Percentiles rank a stretch among this genome's conserved stretches.
These are phyloP conservation scores for Platycheirus albimanus DNA, from an alignment of 2,888 invertebrate species.

Conservation along the genomic window DNA sequence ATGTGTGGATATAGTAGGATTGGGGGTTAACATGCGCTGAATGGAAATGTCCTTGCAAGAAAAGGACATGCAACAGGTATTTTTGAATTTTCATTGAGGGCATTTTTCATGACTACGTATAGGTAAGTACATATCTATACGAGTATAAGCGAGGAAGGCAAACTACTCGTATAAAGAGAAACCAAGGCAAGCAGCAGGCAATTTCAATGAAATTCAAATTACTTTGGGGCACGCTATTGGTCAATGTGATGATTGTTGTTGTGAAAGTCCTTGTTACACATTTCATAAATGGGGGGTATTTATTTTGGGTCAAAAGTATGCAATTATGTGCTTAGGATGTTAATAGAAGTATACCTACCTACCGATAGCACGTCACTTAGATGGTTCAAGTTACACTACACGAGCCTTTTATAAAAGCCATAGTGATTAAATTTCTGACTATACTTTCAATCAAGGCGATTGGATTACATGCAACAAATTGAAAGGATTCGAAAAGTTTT, in stretches of 20 bases:
- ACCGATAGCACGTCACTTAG: conserved; percentile 35
- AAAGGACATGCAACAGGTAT: conserved; percentile 59
- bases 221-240: conserved; percentile 62
- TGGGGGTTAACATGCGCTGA: too few relatives aligned
- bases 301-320: conserved; percentile 60
- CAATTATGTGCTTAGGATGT: conserved; percentile 64
- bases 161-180: too few relatives aligned
- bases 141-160: conserved; percentile 25
- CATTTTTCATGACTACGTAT: conserved; percentile 59
- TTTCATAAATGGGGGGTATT: conserved; percentile 59
- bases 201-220: conserved; percentile 61
- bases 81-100: conserved; percentile 57
- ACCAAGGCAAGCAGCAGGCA: conserved; percentile 31
- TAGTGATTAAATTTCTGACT: conserved; percentile 17
- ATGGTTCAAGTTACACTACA: conserved; percentile 14
- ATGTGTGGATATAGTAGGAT: too few relatives aligned
- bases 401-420: conserved; percentile 2
- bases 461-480: background rate
- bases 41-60: too few relatives aligned
- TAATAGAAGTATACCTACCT: conserved; percentile 56
- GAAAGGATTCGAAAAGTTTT: background rate
- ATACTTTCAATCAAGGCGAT: background rate
- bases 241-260: conserved; percentile 52
- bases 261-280: conserved; percentile 66
- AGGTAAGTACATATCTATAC: too few relatives aligned